Base-by-base conservation (phyloP, 2,113 vertebrate species). In the Aix galericulata region DNA sequence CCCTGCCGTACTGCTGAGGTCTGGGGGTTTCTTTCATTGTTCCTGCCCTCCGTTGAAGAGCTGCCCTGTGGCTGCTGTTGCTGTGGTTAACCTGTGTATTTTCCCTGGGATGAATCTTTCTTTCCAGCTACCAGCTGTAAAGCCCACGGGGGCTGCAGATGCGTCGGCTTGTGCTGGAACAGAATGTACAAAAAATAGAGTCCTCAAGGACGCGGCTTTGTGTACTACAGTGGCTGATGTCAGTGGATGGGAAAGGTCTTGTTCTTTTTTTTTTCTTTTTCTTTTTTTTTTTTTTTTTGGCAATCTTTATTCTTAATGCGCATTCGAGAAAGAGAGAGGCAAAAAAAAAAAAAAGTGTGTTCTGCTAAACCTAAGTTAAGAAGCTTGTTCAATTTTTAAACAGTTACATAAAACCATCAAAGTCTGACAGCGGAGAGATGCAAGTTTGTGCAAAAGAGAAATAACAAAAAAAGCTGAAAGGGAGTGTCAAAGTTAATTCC, bases 371-470 rank as follows among this genome's bases (percentile, higher is more conserved):
- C 94, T 91, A 94, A 95, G 96, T 97, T 97, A 97, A 97, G 96
- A 96, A 96, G 96, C 94, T 69, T 95, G 92, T 96, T 97, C 97
- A 98, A 97, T 97, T 97, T 98, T 98, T 98, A 97, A 98, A 96
- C 91, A 94, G 95, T 97, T 97, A 97, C 97, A 96, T 97, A 97
- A 97, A 97, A 91, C 97, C 97, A 97, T 97, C 95, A 97, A 94
- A 97, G 94, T 84, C 94, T 96, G 93, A 95, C 94, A 95, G 94
- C 84, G 95, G 82, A 86, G 86, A 97, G 92, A 97, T 90, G 82
- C 81, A 69, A 88, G 89, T 88, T 94, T 92, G 86, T 93, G 91
- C 69, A 85, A 69, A 93, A 93, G 87, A 94, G 87, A 88, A 94
- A 74, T 60, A n/a, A 53, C 18, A 53, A 75, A 27, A 71, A 89